Evolutionary conservation across 2,888 invertebrate genomes (phyloP).

Genomic region (Platycheirus albimanus): DNA sequence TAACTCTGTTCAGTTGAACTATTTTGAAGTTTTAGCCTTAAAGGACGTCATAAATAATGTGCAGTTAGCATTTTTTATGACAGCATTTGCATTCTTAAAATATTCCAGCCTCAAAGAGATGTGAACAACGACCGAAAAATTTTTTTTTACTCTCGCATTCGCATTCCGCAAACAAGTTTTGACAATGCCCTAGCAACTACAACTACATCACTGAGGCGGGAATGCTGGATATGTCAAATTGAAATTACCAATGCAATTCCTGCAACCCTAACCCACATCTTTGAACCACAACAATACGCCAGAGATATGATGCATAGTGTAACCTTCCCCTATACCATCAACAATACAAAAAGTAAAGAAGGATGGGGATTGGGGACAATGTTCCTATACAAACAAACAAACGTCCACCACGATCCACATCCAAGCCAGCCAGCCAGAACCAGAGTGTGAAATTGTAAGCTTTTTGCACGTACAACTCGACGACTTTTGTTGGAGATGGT

Average conservation of each 20-base stretch:
- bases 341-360: background rate
- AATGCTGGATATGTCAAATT: conserved; percentile 45
- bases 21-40: conserved; percentile 1
- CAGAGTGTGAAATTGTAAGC: conserved; percentile 52
- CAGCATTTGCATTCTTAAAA: conserved; percentile 19
- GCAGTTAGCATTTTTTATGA: background rate
- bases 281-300: conserved; percentile 41
- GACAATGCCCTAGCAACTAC: conserved; percentile 22
- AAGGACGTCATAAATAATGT: conserved; percentile 12
- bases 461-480: conserved; percentile 57
- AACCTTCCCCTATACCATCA: background rate
- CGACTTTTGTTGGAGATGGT: conserved; percentile 51
- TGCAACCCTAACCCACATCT: conserved; percentile 36
- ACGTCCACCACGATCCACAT: too few relatives aligned
- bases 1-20: conserved; percentile 5
- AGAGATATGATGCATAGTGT: conserved; percentile 45
- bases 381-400: background rate
- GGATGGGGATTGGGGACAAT: background rate
- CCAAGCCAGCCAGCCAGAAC: background rate
- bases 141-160: conserved; percentile 11
- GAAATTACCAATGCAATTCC: conserved; percentile 62
- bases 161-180: conserved; percentile 21
- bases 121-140: conserved; percentile 19
- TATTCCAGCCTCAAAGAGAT: conserved; percentile 30
- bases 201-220: conserved; percentile 1